These are phyloP conservation scores for Callocephalon fimbriatum DNA, from an alignment of 2,113 vertebrate species.

Conservation along the genomic window DNA sequence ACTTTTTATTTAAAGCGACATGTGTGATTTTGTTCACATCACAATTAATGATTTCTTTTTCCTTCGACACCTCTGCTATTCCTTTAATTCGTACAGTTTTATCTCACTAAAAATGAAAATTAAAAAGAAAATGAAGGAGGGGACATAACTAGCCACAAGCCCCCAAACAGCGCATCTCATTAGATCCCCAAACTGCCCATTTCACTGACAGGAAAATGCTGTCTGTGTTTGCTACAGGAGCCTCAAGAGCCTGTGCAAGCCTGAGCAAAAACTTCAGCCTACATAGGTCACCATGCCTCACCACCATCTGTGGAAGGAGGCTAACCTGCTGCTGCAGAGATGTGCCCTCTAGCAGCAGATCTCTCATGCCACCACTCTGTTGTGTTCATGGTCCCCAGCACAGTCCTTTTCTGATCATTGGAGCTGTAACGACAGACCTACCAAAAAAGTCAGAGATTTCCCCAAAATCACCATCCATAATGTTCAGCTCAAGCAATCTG, in stretches of 20 bases:
- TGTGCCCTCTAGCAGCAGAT: not conserved
- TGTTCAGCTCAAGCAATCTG: not conserved
- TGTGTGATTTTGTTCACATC: not conserved
- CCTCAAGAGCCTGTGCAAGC: not conserved
- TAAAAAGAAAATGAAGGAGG: not conserved
- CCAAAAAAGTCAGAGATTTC: not conserved
- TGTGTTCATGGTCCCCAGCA: accelerated
- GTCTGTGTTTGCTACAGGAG: not conserved
- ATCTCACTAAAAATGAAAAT: not conserved
- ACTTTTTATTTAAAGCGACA: not conserved
- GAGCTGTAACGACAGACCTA: not conserved
- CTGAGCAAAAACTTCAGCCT: not conserved
- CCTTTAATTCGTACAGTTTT: not conserved
- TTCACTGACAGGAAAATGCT: not conserved
- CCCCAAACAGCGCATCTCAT: not conserved
- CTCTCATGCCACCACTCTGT: not conserved
- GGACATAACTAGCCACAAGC: not conserved
- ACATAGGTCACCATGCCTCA: not conserved
- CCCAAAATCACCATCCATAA: not conserved
- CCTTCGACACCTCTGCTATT: not conserved
- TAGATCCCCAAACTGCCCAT: not conserved
- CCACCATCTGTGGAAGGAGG: not conserved
- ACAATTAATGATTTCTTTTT: not conserved
- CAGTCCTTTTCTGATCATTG: not conserved
- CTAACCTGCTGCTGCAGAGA: not conserved